phyloP scores from a whole-genome alignment of 30 jellyfish, hydroid and myxozoan species.

The Hydractinia symbiolongicarpus region DNA sequence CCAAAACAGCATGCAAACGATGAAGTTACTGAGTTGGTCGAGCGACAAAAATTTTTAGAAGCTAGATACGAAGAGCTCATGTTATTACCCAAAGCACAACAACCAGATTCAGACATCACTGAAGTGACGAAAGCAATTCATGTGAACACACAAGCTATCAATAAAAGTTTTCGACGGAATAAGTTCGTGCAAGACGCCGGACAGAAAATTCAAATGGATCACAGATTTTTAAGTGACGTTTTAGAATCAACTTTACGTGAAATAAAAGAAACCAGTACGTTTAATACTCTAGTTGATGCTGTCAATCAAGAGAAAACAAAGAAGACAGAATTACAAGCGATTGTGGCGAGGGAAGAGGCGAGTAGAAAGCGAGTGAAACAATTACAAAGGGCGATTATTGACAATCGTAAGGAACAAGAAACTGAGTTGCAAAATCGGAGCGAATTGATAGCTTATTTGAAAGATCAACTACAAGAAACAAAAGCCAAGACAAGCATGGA shows the following conservation, averaged over 20 bases:
- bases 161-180: conserved; percentile 66
- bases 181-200: conserved; percentile 51
- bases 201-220: conserved; percentile 71
- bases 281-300: conserved; percentile 50
- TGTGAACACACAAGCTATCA: conserved; percentile 65
- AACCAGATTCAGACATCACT: conserved; percentile 36
- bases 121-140: conserved; percentile 53
- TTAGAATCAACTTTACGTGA: conserved; percentile 56
- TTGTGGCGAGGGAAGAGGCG: conserved; percentile 78
- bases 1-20: conserved; percentile 44
- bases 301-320: conserved; percentile 62
- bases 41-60: conserved; percentile 61
- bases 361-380: conserved; percentile 72
- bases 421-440: conserved; percentile 81
- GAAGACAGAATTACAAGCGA: conserved; percentile 71
- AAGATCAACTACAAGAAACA: conserved; percentile 88
- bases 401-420: conserved; percentile 68
- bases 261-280: conserved; percentile 41
- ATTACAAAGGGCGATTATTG: conserved; percentile 65
- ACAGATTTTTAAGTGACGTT: conserved; percentile 56
- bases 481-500: conserved; percentile 96
- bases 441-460: conserved; percentile 84
- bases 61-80: conserved; percentile 49
- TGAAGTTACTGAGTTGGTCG: conserved; percentile 43
- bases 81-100: background rate